Conservation (phyloP, 2,113 vertebrate genomes). For the Uria aalge region DNA sequence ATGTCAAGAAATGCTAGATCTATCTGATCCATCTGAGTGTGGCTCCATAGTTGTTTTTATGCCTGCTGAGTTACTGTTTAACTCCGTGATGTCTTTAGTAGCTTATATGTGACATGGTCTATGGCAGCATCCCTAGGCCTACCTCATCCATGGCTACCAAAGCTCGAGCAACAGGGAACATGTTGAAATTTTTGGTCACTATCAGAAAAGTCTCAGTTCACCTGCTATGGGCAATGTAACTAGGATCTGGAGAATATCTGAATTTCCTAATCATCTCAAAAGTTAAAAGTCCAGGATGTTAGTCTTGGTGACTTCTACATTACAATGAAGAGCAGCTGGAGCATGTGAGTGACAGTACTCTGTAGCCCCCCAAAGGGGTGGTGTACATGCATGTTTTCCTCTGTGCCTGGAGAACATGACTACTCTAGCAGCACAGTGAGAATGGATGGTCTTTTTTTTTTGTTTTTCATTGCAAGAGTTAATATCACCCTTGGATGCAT, state of each 20-base stretch:
- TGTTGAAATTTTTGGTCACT: background rate
- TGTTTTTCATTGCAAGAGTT: background rate
- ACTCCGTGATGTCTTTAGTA: background rate
- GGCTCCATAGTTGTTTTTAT: background rate
- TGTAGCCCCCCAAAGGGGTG: accelerated
- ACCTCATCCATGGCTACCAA: background rate
- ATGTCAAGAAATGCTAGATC: background rate
- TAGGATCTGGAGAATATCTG: background rate
- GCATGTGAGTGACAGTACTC: background rate
- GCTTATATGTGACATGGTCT: background rate
- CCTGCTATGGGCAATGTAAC: background rate
- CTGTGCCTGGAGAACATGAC: background rate
- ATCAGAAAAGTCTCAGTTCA: background rate
- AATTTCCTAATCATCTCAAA: background rate
- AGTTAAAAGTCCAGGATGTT: background rate
- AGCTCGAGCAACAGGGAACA: background rate
- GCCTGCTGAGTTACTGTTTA: background rate
- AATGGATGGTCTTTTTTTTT: background rate
- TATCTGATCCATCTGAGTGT: background rate
- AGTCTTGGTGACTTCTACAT: background rate
- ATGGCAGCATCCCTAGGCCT: background rate
- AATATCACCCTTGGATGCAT: background rate
- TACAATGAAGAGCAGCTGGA: background rate
- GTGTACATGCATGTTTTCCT: background rate
- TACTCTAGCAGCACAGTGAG: background rate